phyloP scores from a whole-genome alignment of 2,797 vertebrate genomes.

The Ptychobarbus kaznakovi region DNA sequence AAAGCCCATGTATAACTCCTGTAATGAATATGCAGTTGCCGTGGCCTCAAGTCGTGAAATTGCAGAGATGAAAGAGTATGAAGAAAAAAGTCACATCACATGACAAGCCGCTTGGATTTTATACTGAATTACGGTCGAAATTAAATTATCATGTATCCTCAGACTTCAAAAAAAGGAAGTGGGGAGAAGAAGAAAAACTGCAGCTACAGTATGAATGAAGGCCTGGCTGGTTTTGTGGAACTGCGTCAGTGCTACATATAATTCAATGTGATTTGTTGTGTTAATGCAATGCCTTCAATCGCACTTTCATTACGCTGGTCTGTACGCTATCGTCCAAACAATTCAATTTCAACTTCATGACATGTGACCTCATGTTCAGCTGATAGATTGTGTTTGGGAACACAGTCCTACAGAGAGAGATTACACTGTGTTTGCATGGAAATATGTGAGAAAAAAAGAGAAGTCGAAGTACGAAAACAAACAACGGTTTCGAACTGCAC shows the following conservation, averaged over 20 bases:
- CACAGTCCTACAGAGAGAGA: not conserved
- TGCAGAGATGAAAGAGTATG: slow-evolving; percentile 71
- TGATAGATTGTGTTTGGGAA: not conserved
- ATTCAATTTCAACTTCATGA: slow-evolving; percentile 5
- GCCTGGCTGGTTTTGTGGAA: slow-evolving; percentile 70
- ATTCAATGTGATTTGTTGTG: slow-evolving; percentile 14
- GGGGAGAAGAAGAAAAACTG: slow-evolving; percentile 59
- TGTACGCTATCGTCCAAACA: not conserved
- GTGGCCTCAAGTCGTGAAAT: slow-evolving; percentile 62
- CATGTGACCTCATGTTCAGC: not conserved
- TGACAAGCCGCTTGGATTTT: slow-evolving; percentile 70
- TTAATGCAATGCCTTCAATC: slow-evolving; percentile 28
- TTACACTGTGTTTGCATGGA: not conserved
- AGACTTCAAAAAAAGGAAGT: slow-evolving; percentile 60
- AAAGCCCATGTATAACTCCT: slow-evolving; percentile 42
- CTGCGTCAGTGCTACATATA: not conserved
- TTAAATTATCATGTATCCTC: slow-evolving; percentile 75
- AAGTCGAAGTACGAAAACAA: not conserved
- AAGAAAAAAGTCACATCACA: slow-evolving; percentile 66
- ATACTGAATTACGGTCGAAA: slow-evolving; percentile 75
- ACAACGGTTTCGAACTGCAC: not conserved
- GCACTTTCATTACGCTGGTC: slow-evolving; percentile 26
- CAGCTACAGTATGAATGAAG: slow-evolving; percentile 64
- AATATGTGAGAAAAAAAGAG: not conserved
- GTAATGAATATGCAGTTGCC: slow-evolving; percentile 50